phyloP scores from a whole-genome alignment of 2,797 vertebrate species.

The Bradypodion ventrale region DNA sequence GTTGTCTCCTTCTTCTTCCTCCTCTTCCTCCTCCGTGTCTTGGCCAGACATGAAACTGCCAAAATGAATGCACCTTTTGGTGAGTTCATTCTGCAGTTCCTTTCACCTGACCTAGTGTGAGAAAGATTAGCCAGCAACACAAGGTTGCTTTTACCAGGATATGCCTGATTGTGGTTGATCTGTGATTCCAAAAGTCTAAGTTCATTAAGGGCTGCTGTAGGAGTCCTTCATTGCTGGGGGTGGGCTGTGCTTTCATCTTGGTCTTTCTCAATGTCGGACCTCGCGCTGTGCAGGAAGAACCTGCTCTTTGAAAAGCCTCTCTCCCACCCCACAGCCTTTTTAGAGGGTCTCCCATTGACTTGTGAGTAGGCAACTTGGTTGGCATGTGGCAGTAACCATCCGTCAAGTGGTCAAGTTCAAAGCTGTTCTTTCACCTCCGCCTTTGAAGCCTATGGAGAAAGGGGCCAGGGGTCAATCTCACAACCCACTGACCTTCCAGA shows the following conservation, averaged over 20 bases:
- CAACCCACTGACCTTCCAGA: slow-evolving; percentile 60
- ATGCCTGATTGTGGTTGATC: too few relatives aligned
- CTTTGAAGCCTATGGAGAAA: slow-evolving; percentile 39
- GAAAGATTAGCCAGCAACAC: too few relatives aligned
- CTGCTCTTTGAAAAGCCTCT: slow-evolving; percentile 59
- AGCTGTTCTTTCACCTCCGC: slow-evolving; percentile 46
- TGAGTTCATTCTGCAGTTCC: too few relatives aligned
- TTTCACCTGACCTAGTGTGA: too few relatives aligned
- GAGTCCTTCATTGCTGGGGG: not conserved
- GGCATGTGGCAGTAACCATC: slow-evolving; percentile 57
- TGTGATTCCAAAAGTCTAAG: too few relatives aligned
- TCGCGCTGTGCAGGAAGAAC: slow-evolving; percentile 64
- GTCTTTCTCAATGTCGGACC: slow-evolving; percentile 41
- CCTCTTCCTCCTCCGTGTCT: too few relatives aligned
- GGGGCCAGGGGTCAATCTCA: slow-evolving; percentile 53
- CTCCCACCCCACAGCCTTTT: slow-evolving; percentile 23
- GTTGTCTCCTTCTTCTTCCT: too few relatives aligned
- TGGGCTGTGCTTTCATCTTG: slow-evolving; percentile 46
- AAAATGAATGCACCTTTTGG: too few relatives aligned
- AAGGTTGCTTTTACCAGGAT: too few relatives aligned
- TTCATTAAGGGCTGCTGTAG: slow-evolving; percentile 49
- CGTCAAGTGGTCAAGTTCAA: slow-evolving; percentile 70
- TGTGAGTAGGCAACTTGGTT: slow-evolving; percentile 44
- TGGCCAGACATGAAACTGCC: too few relatives aligned
- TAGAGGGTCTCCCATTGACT: slow-evolving; percentile 38